phyloP scores from a whole-genome alignment of 2,888 invertebrate genomes.

The Lasius platythorax region DNA sequence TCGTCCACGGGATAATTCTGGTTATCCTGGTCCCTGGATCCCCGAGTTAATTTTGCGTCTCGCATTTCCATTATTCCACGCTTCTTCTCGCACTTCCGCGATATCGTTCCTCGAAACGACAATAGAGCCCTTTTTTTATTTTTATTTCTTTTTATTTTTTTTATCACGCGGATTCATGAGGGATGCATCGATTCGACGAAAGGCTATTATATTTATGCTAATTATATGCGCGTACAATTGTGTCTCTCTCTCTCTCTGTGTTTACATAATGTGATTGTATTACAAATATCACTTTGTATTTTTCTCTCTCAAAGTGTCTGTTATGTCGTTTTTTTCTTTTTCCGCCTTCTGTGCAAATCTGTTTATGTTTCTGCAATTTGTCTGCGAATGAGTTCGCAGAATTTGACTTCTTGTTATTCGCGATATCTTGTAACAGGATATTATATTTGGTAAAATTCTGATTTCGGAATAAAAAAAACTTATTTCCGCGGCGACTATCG shows the following conservation, averaged over 20 bases:
- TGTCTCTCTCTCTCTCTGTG: neutral
- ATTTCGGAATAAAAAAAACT: neutral
- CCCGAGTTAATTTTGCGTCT: neutral
- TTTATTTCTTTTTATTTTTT: too few relatives aligned
- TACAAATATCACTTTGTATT: neutral
- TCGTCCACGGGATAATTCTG: neutral
- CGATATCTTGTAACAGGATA: neutral
- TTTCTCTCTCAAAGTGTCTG: neutral
- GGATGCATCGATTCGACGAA: neutral
- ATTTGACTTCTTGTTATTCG: neutral
- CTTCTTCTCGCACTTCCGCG: neutral
- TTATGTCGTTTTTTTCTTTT: too few relatives aligned
- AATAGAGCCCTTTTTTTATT: neutral
- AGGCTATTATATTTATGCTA: neutral
- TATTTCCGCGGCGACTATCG: neutral
- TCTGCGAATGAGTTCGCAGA: too few relatives aligned
- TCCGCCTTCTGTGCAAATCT: neutral
- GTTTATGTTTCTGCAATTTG: neutral
- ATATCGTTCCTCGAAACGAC: neutral
- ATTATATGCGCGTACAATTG: neutral
- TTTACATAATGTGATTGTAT: neutral
- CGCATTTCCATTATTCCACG: neutral
- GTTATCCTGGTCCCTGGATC: neutral
- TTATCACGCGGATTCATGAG: neutral
- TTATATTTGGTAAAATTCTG: neutral